Evolutionary conservation across 2,113 vertebrate genomes (phyloP), one percentile per base, ranked within the genome.

Genomic region (Leptobrachium leishanense): DNA sequence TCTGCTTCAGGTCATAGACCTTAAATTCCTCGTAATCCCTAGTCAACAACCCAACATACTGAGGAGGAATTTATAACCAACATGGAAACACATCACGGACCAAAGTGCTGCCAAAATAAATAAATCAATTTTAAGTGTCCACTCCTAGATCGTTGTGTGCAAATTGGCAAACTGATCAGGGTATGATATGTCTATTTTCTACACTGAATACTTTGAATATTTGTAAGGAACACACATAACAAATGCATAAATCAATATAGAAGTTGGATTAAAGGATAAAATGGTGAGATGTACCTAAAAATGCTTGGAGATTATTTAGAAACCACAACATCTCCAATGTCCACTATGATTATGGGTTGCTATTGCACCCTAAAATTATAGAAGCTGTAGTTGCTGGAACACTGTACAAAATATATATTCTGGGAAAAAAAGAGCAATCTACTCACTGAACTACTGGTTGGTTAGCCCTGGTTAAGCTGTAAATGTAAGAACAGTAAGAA

Each of bases 21-120:
- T 72, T 78, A 78, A 72, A 78, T 78, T 78, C 76, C 76, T 78
- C 43, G 46, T 78, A 78, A 78, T 71, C 76, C 76, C 76, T 65
- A 53, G 68, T 78, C 76, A 78, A 78, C 68, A 78, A 72, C 44
- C 57, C 68, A 78, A 78, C 68, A 68, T 68, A 78, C 76, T 78
- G 44, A 78, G 64, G 31, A 71, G 59, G 68, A 78, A 66, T 73
- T 79, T 79, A 79, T 69, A 79, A 79, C 69, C 77, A 79, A 72
- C 62, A 72, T 79, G 62, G 77, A 66, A 79, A 79, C 57, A 55
- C 70, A 73, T 72, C 72, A 46, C 70, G 72, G 62, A 10, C 55
- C 39, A 65, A 73, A 50, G 72, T 72, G 44, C 70, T 73, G 69
- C 77, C 77, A 79, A 79, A 79, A 79, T 53, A 72, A 72, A 67